A percentile compares a stretch with the other conserved stretches of the same genome.
phyloP scores from a whole-genome alignment of 2,113 vertebrate genomes.

The Micronisus gabar region DNA sequence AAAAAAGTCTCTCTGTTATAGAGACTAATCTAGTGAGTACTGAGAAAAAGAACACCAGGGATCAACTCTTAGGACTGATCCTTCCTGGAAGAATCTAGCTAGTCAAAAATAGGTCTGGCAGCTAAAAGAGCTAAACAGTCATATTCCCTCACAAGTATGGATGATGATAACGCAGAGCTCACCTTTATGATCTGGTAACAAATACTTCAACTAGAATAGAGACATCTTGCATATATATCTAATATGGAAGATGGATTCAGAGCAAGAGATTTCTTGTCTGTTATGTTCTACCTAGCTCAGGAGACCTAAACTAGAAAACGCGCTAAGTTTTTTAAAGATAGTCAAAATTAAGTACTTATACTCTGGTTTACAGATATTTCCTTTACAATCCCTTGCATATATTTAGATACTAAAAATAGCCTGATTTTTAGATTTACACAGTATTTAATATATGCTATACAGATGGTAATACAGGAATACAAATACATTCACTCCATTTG shows the following conservation, averaged over 20 bases:
- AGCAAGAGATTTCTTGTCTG: not conserved
- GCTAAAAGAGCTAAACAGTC: not conserved
- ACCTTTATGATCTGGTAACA: not conserved
- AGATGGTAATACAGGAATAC: not conserved
- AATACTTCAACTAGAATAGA: not conserved
- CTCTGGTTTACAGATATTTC: not conserved
- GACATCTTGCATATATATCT: not conserved
- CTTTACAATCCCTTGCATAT: not conserved
- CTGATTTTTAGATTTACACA: not conserved
- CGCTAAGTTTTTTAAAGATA: not conserved
- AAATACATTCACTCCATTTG: not conserved
- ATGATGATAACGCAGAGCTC: not conserved
- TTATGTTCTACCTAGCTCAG: not conserved
- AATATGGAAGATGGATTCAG: not conserved
- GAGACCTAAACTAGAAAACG: not conserved
- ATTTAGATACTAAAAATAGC: not conserved
- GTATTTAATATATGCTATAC: not conserved
- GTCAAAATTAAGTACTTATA: not conserved
- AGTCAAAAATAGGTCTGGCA: not conserved
- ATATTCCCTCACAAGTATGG: not conserved
- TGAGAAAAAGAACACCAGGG: not conserved
- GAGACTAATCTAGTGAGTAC: not conserved
- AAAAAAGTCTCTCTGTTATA: rapidly evolving
- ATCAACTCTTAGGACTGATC: not conserved
- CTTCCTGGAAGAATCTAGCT: not conserved